Conservation (phyloP, 1,140 invertebrate genomes). For the Drosophila nasuta region DNA sequence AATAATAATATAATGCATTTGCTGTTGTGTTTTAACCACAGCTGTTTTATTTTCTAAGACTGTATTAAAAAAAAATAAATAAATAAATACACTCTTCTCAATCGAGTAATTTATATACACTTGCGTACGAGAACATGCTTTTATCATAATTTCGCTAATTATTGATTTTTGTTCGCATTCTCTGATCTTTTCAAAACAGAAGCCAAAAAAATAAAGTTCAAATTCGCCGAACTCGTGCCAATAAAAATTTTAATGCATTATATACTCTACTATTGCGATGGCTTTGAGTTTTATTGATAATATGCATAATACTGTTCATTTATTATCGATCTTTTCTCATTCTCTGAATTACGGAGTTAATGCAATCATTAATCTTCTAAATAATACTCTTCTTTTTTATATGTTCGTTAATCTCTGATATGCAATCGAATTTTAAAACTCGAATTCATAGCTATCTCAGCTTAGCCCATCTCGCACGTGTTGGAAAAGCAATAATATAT, state of each 20-base stretch:
- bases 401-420: not conserved
- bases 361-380: not conserved
- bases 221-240: slow-evolving; percentile 8
- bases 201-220: slow-evolving; percentile 1
- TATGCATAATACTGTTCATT: not conserved
- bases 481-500: slow-evolving; percentile 1
- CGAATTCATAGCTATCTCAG: not conserved
- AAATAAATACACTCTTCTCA: not conserved
- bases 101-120: slow-evolving; percentile 3
- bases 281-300: not conserved
- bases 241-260: not conserved
- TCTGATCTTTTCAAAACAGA: slow-evolving; percentile 1
- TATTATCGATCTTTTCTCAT: not conserved
- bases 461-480: not conserved
- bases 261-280: not conserved
- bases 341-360: not conserved
- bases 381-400: not conserved
- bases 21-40: slow-evolving; percentile 26
- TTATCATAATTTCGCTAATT: slow-evolving; percentile 9
- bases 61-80: not conserved
- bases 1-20: slow-evolving; percentile 23
- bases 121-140: not conserved
- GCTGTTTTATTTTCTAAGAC: slow-evolving; percentile 47
- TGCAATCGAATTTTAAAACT: not conserved
- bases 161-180: not conserved